Evolutionary conservation across 1,140 invertebrate species (phyloP).

Genomic region (Aphelinus atriplicis): DNA sequence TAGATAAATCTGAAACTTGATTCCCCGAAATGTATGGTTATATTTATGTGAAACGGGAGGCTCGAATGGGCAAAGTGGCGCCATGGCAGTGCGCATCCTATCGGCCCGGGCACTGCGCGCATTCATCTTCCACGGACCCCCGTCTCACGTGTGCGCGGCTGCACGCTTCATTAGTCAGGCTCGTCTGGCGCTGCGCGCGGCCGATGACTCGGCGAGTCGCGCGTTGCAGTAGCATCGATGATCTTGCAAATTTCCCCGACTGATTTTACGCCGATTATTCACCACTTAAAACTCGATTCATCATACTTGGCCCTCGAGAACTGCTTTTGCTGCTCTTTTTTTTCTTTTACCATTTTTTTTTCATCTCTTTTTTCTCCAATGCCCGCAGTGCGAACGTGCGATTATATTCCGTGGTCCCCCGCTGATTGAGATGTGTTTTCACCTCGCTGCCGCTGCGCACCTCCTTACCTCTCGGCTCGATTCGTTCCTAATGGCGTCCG

Average conservation of each 20-base stretch:
- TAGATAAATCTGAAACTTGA: too few relatives aligned
- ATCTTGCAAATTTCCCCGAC: conserved; percentile 56
- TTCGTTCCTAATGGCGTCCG: too few relatives aligned
- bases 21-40: too few relatives aligned
- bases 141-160: too few relatives aligned
- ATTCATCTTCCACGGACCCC: too few relatives aligned
- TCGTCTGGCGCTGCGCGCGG: too few relatives aligned
- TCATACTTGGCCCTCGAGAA: conserved; percentile 43
- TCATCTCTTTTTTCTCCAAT: conserved; percentile 2
- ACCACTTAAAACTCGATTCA: conserved; percentile 65
- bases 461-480: neutral
- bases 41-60: too few relatives aligned
- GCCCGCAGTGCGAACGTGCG: too few relatives aligned
- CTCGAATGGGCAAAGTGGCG: too few relatives aligned
- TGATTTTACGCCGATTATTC: conserved; percentile 55
- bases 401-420: too few relatives aligned
- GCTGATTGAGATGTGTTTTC: neutral
- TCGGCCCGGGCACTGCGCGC: neutral
- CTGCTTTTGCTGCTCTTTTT: neutral
- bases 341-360: neutral
- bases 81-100: conserved; percentile 23
- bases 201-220: conserved; percentile 19
- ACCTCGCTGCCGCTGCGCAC: neutral
- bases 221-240: conserved; percentile 55
- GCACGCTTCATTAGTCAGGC: too few relatives aligned